These are phyloP conservation scores for Abscondita cerata DNA, from an alignment of 2,888 invertebrate species.

Conservation along the genomic window DNA sequence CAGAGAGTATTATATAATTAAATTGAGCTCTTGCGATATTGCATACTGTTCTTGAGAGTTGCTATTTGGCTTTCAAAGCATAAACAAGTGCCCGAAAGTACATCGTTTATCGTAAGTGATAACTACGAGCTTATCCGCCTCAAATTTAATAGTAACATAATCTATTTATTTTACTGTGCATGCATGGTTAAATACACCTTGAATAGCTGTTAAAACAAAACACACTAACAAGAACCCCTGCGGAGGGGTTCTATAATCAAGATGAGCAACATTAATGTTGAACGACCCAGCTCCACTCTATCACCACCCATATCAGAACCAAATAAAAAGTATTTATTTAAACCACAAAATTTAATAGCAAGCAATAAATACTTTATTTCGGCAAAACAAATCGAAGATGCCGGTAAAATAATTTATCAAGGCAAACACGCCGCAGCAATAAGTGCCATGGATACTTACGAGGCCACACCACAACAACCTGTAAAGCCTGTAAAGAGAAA, in stretches of 20 bases:
- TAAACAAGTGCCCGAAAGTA: no score
- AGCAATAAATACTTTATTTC: conserved; percentile 14
- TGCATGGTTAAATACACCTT: neutral
- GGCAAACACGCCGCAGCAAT: neutral
- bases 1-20: no score
- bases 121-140: no score
- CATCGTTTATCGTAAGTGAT: no score
- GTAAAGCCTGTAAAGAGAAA: no score
- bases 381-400: conserved; percentile 1
- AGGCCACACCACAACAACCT: neutral
- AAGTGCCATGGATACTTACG: neutral
- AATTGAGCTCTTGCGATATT: no score
- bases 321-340: conserved; percentile 20
- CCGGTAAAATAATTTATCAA: neutral
- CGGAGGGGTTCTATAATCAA: conserved; percentile 4
- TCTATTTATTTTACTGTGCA: no score
- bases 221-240: conserved; percentile 4
- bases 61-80: neutral
- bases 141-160: no score
- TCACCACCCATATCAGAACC: conserved; percentile 16
- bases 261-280: conserved; percentile 13
- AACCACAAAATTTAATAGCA: conserved; percentile 20
- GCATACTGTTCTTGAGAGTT: no score
- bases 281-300: conserved; percentile 9
- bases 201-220: neutral